Evolutionary conservation across 1,140 invertebrate species (phyloP).

Genomic region (Rhizoglyphus robini): DNA sequence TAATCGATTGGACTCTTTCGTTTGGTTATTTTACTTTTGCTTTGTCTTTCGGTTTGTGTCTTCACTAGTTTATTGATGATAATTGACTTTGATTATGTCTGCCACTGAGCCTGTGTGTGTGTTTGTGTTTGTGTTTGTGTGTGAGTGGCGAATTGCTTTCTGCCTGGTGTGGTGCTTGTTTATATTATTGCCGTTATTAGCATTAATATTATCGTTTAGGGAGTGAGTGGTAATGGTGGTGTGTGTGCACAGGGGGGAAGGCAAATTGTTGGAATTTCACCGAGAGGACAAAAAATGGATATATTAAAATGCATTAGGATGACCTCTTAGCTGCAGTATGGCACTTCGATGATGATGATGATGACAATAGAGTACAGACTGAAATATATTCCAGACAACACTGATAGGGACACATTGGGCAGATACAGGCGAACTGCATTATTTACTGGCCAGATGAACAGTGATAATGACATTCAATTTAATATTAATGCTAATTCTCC

Average conservation of each 20-base stretch:
- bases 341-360: no score
- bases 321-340: no score
- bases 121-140: no score
- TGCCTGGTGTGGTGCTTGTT: background rate
- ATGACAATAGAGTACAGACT: no score
- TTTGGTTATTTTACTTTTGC: background rate
- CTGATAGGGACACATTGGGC: no score
- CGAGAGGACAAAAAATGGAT: background rate
- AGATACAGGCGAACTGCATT: no score
- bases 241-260: background rate
- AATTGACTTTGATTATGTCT: constrained; percentile 8
- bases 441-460: no score
- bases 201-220: background rate
- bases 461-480: no score
- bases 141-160: no score
- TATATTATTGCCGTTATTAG: background rate
- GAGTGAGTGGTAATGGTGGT: background rate
- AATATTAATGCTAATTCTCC: background rate
- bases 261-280: background rate
- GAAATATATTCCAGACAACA: no score
- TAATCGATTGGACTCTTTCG: background rate
- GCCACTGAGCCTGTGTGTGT: no score
- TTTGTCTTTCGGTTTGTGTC: background rate
- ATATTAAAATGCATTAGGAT: background rate
- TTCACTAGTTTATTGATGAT: background rate